Conservation (phyloP, 2,113 vertebrate genomes). For the Anoura caudifer region DNA sequence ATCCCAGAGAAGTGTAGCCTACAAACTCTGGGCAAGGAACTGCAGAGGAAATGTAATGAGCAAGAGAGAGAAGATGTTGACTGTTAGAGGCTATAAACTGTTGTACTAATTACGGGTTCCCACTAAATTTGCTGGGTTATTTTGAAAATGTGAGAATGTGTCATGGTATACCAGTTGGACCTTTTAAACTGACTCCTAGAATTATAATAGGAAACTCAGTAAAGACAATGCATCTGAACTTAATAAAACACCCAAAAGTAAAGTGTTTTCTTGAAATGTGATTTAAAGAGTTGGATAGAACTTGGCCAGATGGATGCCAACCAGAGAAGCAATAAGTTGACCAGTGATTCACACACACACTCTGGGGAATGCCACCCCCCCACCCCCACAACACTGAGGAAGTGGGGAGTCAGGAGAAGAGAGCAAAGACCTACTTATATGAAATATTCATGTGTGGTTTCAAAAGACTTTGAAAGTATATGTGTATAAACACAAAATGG, state of each 20-base stretch:
- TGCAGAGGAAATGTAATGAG: not conserved
- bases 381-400: not conserved
- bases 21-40: not conserved
- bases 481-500: not conserved
- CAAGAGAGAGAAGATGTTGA: not conserved
- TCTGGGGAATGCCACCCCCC: not conserved
- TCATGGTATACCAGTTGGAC: not conserved
- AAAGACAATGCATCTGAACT: slow-evolving; percentile 43
- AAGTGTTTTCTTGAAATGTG: slow-evolving; percentile 27
- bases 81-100: not conserved
- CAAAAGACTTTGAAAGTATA: not conserved
- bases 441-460: not conserved
- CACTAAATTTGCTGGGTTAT: not conserved
- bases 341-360: not conserved
- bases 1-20: not conserved
- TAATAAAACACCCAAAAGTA: slow-evolving; percentile 35
- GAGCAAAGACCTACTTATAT: not conserved
- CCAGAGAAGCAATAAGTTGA: not conserved
- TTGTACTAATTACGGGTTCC: not conserved
- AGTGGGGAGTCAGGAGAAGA: not conserved
- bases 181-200: slow-evolving; percentile 43
- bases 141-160: slow-evolving; percentile 34
- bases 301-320: slow-evolving; percentile 17
- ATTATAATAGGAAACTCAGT: slow-evolving; percentile 1
- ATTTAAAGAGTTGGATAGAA: slow-evolving; percentile 51